Conservation (phyloP, 1,140 invertebrate genomes). For the Brachionus plicatilis region DNA sequence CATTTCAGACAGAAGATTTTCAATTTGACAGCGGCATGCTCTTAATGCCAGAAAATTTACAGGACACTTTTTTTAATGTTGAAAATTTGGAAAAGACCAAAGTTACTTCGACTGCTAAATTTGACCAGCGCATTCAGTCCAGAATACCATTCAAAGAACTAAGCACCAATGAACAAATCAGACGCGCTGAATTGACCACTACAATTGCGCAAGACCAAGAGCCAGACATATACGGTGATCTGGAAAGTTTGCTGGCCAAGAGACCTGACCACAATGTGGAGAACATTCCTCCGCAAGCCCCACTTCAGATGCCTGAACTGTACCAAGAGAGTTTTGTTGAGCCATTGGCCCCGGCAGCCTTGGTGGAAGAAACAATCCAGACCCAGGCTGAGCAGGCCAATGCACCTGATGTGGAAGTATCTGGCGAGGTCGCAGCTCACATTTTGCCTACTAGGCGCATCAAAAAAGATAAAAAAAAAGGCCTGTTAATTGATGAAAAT, state of each 20-base stretch:
- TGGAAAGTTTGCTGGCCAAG: not conserved
- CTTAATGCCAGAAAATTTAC: not conserved
- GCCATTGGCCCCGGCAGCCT: not conserved
- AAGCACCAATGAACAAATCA: slow-evolving; percentile 11
- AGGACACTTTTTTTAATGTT: slow-evolving; percentile 15
- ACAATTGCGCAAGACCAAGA: not conserved
- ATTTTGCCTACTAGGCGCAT: not conserved
- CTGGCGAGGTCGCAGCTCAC: not conserved
- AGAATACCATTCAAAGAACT: not conserved
- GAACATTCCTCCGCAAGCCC: not conserved
- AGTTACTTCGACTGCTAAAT: not conserved
- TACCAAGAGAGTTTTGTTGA: slow-evolving; percentile 22
- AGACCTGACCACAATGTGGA: not conserved
- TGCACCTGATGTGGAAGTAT: not conserved
- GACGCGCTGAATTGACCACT: not conserved
- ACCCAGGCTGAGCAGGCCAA: not conserved
- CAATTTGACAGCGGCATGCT: not conserved
- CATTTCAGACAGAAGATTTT: not conserved
- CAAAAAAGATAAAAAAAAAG: not conserved
- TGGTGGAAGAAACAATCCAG: not conserved
- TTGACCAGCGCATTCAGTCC: not conserved
- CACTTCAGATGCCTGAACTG: not conserved
- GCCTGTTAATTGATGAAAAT: not conserved
- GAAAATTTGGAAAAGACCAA: slow-evolving; percentile 10
- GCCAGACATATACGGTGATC: not conserved